Percentiles rank a stretch among this genome's conserved stretches.
phyloP scores from a whole-genome alignment of 1,140 invertebrate genomes.

The Temnothorax longispinosus region DNA sequence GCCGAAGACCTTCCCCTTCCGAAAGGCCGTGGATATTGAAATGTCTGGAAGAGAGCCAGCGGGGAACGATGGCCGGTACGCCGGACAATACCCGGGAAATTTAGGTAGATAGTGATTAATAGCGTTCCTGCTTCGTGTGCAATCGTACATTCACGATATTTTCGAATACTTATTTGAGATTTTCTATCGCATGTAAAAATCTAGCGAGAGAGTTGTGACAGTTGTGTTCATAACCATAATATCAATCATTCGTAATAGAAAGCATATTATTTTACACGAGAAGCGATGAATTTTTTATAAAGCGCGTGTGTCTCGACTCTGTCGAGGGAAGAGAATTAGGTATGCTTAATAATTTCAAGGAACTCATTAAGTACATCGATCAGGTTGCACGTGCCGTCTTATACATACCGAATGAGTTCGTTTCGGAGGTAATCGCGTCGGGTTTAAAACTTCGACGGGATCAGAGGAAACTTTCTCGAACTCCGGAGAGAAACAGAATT shows the following conservation, averaged over 20 bases:
- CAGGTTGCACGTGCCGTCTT: slow-evolving; percentile 25
- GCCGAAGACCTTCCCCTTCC: background rate
- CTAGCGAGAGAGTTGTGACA: background rate
- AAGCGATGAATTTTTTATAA: background rate
- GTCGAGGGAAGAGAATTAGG: background rate
- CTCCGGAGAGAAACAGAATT: slow-evolving; percentile 61
- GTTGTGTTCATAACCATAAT: background rate
- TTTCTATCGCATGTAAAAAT: background rate
- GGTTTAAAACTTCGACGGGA: slow-evolving; percentile 27
- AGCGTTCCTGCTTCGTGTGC: background rate
- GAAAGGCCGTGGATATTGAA: slow-evolving; percentile 49
- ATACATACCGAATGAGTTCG: slow-evolving; percentile 51
- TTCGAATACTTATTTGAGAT: background rate
- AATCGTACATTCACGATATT: background rate
- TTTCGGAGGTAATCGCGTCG: slow-evolving; percentile 37
- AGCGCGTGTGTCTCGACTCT: background rate
- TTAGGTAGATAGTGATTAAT: slow-evolving; percentile 47
- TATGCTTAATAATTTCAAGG: slow-evolving; percentile 16
- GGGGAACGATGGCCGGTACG: background rate
- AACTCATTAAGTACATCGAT: slow-evolving; percentile 38
- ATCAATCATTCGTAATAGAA: background rate
- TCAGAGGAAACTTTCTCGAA: slow-evolving; percentile 25
- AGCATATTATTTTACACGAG: background rate
- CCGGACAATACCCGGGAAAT: slow-evolving; percentile 47
- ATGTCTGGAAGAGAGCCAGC: slow-evolving; percentile 59